phyloP scores from a whole-genome alignment of 2,113 vertebrate genomes.

The Nothoprocta perdicaria region DNA sequence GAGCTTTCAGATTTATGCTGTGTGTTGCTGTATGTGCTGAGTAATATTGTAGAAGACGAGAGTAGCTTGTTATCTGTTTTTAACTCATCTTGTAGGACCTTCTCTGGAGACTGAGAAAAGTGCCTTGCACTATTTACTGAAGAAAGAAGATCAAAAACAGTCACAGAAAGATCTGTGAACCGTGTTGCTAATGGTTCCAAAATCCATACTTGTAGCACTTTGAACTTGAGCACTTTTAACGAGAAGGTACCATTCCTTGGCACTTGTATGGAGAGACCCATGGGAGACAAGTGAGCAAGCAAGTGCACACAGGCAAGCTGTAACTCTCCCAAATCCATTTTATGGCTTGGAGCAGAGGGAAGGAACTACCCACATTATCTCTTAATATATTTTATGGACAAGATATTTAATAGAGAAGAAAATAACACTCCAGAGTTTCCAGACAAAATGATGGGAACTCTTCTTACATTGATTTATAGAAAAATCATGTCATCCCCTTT shows the following conservation, averaged over 20 bases:
- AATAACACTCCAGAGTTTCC: neutral
- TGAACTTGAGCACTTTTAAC: no score
- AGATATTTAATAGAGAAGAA: neutral
- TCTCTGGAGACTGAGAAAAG: neutral
- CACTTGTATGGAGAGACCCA: no score
- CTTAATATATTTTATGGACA: neutral
- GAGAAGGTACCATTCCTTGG: no score
- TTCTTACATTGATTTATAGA: neutral
- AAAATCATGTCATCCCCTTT: neutral
- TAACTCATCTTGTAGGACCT: neutral
- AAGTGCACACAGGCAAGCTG: neutral
- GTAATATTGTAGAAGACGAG: neutral
- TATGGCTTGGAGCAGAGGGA: no score
- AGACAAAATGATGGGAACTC: neutral
- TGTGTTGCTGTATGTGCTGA: neutral
- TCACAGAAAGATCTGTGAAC: neutral
- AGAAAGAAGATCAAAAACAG: neutral
- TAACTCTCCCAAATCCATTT: neutral
- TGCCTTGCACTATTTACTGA: neutral
- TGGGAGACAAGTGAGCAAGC: no score
- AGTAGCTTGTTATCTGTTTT: neutral
- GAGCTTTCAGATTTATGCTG: neutral
- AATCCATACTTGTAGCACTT: no score
- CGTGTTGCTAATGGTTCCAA: neutral
- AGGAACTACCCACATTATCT: neutral